phyloP scores from a whole-genome alignment of 2,888 invertebrate genomes.

The Allacma fusca region DNA sequence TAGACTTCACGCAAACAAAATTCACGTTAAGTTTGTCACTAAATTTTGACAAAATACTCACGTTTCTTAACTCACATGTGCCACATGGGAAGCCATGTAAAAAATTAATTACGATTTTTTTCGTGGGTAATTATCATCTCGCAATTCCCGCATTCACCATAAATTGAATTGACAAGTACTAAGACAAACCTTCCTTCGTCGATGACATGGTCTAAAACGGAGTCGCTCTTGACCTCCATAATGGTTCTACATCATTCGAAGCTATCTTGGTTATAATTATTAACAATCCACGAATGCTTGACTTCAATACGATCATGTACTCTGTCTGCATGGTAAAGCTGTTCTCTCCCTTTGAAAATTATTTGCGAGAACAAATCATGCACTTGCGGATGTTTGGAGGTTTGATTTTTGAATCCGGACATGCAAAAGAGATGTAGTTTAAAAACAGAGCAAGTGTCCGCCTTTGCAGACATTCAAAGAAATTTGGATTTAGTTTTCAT shows the following conservation, averaged over 20 bases:
- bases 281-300: constrained; percentile 29
- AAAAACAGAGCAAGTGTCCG: constrained; percentile 24
- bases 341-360: constrained; percentile 22
- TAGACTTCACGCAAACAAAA: no score
- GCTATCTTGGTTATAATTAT: constrained; percentile 37
- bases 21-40: no score
- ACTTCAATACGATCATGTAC: constrained; percentile 19
- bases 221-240: constrained; percentile 22
- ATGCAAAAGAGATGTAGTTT: constrained; percentile 29
- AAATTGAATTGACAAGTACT: constrained; percentile 45
- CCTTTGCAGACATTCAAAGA: constrained; percentile 42
- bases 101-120: constrained; percentile 50
- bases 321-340: constrained; percentile 17
- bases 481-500: constrained; percentile 42
- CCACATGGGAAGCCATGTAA: constrained; percentile 44
- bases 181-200: constrained; percentile 44
- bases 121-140: constrained; percentile 46
- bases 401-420: not conserved
- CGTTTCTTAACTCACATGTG: no score
- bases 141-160: constrained; percentile 53
- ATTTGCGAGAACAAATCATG: constrained; percentile 34
- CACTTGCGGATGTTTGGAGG: constrained; percentile 28
- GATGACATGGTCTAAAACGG: constrained; percentile 21
- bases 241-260: constrained; percentile 38
- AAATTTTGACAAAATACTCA: no score